Evolutionary conservation across 2,888 invertebrate species (phyloP).

Genomic region (Horisme vitalbata): DNA sequence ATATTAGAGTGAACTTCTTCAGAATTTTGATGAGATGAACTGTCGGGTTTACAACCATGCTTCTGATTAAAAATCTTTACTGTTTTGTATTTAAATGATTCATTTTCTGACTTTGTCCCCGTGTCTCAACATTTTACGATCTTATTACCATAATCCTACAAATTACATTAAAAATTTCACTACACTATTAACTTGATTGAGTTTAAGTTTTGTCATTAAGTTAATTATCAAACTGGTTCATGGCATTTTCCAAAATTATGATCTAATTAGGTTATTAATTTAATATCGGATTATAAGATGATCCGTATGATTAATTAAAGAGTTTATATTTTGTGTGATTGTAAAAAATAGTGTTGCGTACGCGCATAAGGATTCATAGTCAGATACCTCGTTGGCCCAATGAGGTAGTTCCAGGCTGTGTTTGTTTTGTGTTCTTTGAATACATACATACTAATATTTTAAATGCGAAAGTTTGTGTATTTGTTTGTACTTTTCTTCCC

Average conservation of each 20-base stretch:
- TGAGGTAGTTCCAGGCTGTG: too few relatives aligned
- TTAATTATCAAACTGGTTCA: slow-evolving; percentile 18
- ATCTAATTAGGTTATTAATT: slow-evolving; percentile 21
- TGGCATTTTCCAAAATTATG: slow-evolving; percentile 3
- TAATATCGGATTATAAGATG: slow-evolving; percentile 15
- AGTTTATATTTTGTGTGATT: slow-evolving; percentile 8
- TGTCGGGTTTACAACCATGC: too few relatives aligned
- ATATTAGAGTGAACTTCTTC: too few relatives aligned
- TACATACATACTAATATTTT: too few relatives aligned
- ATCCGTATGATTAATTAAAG: slow-evolving; percentile 12
- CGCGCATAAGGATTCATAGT: too few relatives aligned
- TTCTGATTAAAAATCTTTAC: too few relatives aligned
- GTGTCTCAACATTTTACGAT: slow-evolving; percentile 10
- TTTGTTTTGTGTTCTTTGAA: too few relatives aligned
- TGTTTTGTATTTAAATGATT: not conserved
- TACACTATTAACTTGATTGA: slow-evolving; percentile 19
- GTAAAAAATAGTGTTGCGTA: too few relatives aligned
- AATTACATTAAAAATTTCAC: slow-evolving; percentile 26
- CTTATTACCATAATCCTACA: slow-evolving; percentile 30
- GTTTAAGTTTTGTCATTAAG: slow-evolving; percentile 12
- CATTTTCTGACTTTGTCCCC: slow-evolving; percentile 8
- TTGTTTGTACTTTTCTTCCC: too few relatives aligned
- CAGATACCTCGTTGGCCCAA: too few relatives aligned
- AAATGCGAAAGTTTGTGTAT: too few relatives aligned
- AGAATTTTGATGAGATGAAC: too few relatives aligned